These are phyloP conservation scores for Scytalopus superciliaris DNA, from an alignment of 2,113 vertebrate species.

Conservation along the genomic window DNA sequence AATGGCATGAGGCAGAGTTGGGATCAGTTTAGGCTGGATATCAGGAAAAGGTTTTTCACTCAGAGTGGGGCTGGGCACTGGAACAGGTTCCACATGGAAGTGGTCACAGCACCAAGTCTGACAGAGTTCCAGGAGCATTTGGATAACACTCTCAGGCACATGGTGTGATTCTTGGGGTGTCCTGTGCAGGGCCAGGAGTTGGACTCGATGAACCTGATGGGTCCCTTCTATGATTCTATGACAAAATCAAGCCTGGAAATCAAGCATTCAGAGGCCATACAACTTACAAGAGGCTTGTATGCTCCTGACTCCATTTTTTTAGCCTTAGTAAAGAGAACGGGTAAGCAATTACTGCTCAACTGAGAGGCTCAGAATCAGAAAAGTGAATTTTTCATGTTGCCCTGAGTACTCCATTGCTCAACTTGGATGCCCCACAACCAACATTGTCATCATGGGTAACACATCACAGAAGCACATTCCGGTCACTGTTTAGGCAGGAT, in stretches of 20 bases:
- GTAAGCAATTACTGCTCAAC: not conserved
- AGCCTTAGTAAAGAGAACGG: not conserved
- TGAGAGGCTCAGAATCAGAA: not conserved
- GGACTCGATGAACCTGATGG: not conserved
- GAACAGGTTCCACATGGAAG: not conserved
- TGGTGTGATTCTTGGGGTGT: not conserved
- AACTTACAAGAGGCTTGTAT: not conserved
- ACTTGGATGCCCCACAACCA: not conserved
- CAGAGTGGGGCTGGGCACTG: accelerated
- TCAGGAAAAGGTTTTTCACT: not conserved
- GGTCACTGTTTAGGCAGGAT: not conserved
- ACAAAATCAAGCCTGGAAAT: not conserved
- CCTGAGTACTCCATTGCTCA: not conserved
- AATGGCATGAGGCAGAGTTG: accelerated
- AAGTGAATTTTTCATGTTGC: not conserved
- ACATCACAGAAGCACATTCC: not conserved
- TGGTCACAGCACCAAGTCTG: not conserved
- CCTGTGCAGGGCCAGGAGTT: not conserved
- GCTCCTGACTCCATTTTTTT: not conserved
- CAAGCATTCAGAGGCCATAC: not conserved
- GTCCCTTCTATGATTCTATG: not conserved
- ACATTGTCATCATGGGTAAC: not conserved
- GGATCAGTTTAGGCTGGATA: not conserved
- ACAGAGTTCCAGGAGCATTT: not conserved
- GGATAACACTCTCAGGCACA: not conserved